Evolutionary conservation across 2,797 vertebrate genomes (phyloP).

Genomic region (Florisuga fusca): DNA sequence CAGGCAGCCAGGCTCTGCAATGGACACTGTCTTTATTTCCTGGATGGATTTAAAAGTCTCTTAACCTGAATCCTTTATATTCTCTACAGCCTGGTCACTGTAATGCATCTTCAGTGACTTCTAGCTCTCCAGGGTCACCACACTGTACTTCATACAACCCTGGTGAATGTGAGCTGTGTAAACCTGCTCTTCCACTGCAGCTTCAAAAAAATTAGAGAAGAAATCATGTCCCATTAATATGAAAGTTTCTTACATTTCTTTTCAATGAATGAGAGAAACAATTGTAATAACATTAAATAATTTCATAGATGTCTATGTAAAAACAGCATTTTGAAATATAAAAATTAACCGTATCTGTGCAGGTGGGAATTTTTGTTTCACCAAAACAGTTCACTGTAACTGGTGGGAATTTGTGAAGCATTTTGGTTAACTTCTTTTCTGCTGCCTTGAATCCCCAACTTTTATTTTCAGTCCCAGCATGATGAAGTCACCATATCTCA

Average conservation of each 20-base stretch:
- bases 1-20: background rate
- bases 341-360: background rate
- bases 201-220: background rate
- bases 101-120: background rate
- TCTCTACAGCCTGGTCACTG: background rate
- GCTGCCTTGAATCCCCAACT: background rate
- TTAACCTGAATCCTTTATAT: background rate
- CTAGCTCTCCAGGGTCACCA: background rate
- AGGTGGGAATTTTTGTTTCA: background rate
- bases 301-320: background rate
- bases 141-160: accelerated
- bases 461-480: background rate
- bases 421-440: background rate
- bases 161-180: accelerated
- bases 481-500: background rate
- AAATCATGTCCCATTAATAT: background rate
- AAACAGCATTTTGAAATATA: background rate
- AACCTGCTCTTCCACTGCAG: background rate
- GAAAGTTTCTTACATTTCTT: background rate
- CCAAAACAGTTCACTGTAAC: background rate
- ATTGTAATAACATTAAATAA: background rate
- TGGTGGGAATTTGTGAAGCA: background rate
- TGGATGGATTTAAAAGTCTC: background rate
- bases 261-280: background rate
- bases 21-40: background rate